phyloP scores from a whole-genome alignment of 2,113 vertebrate species.

The mouse (Mus musculus) region DNA sequence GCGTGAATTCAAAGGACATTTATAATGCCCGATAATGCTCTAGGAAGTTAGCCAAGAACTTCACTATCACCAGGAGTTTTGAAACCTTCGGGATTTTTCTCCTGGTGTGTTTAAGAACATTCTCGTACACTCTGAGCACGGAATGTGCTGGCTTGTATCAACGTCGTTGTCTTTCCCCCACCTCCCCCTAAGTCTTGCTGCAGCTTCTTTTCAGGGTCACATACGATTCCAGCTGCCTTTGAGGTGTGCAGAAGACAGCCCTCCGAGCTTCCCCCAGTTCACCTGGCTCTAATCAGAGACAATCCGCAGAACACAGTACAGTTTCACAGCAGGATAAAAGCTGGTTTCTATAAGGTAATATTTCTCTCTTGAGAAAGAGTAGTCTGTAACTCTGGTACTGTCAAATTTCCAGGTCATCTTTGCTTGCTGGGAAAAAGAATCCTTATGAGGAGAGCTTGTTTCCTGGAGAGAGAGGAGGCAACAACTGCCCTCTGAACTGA shows the following conservation, averaged over 20 bases:
- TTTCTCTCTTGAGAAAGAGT: constrained; percentile 76
- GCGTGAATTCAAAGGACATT: constrained; percentile 37
- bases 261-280: constrained; percentile 42
- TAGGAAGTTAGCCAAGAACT: constrained; percentile 71
- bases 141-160: not conserved
- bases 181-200: constrained; percentile 32
- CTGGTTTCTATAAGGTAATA: constrained; percentile 79
- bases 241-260: constrained; percentile 58
- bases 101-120: constrained; percentile 63
- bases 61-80: constrained; percentile 22
- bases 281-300: constrained; percentile 78
- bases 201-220: constrained; percentile 76
- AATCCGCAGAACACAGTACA: constrained; percentile 62
- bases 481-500: not conserved
- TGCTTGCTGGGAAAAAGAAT: constrained; percentile 80
- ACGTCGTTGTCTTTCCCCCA: constrained; percentile 4
- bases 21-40: constrained; percentile 40
- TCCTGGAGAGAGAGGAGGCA: constrained; percentile 74
- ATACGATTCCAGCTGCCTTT: constrained; percentile 60
- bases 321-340: constrained; percentile 79
- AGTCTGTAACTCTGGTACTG: constrained; percentile 71
- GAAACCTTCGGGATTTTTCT: constrained; percentile 62
- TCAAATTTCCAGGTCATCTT: constrained; percentile 81
- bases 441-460: constrained; percentile 62
- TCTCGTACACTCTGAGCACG: not conserved